Base-by-base conservation (phyloP, 2,888 invertebrate genomes). In the Saturnia japonica region DNA sequence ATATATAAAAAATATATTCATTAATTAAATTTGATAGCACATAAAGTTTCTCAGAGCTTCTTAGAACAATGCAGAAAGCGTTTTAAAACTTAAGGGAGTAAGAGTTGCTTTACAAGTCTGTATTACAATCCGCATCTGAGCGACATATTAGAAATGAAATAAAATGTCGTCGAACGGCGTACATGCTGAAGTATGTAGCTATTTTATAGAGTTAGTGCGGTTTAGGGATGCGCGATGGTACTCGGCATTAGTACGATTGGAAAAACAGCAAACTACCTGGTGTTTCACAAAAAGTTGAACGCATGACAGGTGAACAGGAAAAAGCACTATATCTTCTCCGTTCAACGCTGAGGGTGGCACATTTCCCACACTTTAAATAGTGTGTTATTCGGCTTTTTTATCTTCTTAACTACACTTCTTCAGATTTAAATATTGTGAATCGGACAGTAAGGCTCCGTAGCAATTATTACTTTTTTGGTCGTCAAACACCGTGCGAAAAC, bases 221-320 rank as follows among this genome's bases (percentile, higher is more conserved):
- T 88, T 87, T 85, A 88, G 87, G 86, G 87, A 86, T 87, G 82
- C 77, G 77, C 78, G 77, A 76, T 82, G 81, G 80, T 82, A 88
- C 85, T 80, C 75, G 78, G 80, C 80, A 82, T 25, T 81, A 82
- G 81, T 78, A 82, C 79, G 75, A 77, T 82, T 84, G 86, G 82
- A 85, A 87, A 86, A 88, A 89, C 85, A 83, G 82, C 84, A 85
- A 86, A 86, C 80, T 85, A 80, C 79, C 79, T 80, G 80, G 79
- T 80, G 68, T 69, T 67, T 68, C 47, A 77, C 75, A 87, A 90
- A 89, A 91, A 89, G 82, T 80, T 73, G 82, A 80, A 80, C 54
- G 78, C 75, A 78, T 78, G 84, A 83, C 85, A 86, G 82, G 81
- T 85, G 87, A 85, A 74, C 85, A 54, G 81, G 82, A 77, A 81